These are phyloP conservation scores for Brotula barbata DNA, from an alignment of 2,797 vertebrate species.

Conservation along the genomic window DNA sequence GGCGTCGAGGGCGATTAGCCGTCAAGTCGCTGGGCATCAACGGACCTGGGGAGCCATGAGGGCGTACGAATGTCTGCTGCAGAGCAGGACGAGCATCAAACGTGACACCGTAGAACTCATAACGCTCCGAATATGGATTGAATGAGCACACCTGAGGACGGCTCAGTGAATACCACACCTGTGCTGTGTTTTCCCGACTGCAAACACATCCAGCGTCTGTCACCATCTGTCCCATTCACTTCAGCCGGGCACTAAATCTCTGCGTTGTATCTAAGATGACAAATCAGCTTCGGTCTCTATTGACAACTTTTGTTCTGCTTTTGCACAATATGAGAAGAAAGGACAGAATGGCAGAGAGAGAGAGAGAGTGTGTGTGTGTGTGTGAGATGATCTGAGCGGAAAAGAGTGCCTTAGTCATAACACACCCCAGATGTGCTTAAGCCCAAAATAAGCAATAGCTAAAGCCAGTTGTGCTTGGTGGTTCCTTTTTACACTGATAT, in stretches of 20 bases:
- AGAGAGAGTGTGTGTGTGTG: background rate
- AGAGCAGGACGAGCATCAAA: slow-evolving; percentile 20
- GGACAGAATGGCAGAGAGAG: slow-evolving; percentile 8
- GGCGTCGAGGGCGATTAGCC: slow-evolving; percentile 38
- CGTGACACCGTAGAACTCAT: slow-evolving; percentile 30
- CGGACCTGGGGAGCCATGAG: slow-evolving; percentile 21
- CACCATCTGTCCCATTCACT: slow-evolving; percentile 40
- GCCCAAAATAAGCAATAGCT: slow-evolving; percentile 62
- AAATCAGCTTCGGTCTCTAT: slow-evolving; percentile 23
- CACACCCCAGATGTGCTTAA: slow-evolving; percentile 63
- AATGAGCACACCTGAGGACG: slow-evolving; percentile 58
- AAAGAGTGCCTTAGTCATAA: slow-evolving; percentile 55
- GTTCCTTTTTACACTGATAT: slow-evolving; percentile 43
- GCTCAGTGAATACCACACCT: slow-evolving; percentile 56
- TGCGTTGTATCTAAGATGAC: slow-evolving; percentile 10
- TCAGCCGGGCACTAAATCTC: slow-evolving; percentile 15
- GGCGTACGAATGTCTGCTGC: slow-evolving; percentile 31
- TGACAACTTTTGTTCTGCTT: slow-evolving; percentile 38
- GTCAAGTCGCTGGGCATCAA: slow-evolving; percentile 32
- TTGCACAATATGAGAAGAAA: slow-evolving; percentile 13
- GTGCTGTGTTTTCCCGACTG: slow-evolving; percentile 34
- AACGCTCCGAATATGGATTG: slow-evolving; percentile 12
- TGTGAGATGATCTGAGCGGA: slow-evolving; percentile 38
- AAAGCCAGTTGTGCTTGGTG: slow-evolving; percentile 46
- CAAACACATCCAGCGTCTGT: slow-evolving; percentile 27